Evolutionary conservation across 2,888 invertebrate species (phyloP).

Genomic region (Neoascia interrupta): DNA sequence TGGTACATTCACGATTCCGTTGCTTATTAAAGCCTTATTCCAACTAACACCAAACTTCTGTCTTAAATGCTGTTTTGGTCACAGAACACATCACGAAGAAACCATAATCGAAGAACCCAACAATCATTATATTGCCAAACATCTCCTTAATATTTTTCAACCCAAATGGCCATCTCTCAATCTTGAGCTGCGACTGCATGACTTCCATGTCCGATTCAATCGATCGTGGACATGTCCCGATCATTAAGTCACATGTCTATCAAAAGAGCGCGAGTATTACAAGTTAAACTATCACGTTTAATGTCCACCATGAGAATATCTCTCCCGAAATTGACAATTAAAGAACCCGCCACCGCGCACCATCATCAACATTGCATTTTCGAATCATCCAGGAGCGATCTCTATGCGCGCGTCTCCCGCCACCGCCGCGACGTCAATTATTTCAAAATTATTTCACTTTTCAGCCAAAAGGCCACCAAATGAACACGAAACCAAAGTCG

Average conservation of each 20-base stretch:
- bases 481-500: slow-evolving; percentile 27
- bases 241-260: slow-evolving; percentile 58
- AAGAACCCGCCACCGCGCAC: slow-evolving; percentile 34
- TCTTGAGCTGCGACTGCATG: slow-evolving; percentile 15
- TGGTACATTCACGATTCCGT: not conserved
- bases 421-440: slow-evolving; percentile 54
- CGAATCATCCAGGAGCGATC: too few species aligned
- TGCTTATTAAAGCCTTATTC: not conserved
- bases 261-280: slow-evolving; percentile 19
- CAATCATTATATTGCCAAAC: slow-evolving; percentile 20
- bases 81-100: slow-evolving; percentile 19
- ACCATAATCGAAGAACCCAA: slow-evolving; percentile 3
- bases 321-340: slow-evolving; percentile 51
- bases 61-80: slow-evolving; percentile 5
- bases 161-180: slow-evolving; percentile 10
- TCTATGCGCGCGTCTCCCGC: slow-evolving; percentile 3
- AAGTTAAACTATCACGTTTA: slow-evolving; percentile 45
- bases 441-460: slow-evolving; percentile 68
- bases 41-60: not conserved
- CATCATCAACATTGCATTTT: too few species aligned
- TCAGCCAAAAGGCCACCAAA: slow-evolving; percentile 46
- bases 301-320: slow-evolving; percentile 3
- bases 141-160: too few species aligned
- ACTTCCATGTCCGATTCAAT: slow-evolving; percentile 53
- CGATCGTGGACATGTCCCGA: slow-evolving; percentile 45